Conservation (phyloP, 2,888 invertebrate genomes). For the Eulithis prunata region DNA sequence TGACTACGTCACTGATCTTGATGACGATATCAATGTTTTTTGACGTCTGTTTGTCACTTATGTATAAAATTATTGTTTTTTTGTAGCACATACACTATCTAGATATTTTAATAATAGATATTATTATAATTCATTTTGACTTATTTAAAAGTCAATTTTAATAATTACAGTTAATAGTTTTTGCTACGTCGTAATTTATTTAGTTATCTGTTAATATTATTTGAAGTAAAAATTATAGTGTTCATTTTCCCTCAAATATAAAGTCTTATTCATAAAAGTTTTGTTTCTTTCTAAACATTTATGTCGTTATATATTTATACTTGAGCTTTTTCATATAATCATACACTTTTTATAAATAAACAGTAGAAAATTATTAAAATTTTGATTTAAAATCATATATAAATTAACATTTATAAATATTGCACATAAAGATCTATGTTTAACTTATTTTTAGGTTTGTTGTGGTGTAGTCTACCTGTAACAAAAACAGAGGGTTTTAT, state of each 20-base stretch:
- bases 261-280: not conserved
- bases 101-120: not conserved
- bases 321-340: conserved; percentile 23
- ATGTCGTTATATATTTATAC: conserved; percentile 20
- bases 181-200: too few relatives aligned
- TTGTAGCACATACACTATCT: not conserved
- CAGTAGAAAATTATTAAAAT: conserved; percentile 12
- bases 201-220: conserved; percentile 3
- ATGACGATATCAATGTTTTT: conserved; percentile 10
- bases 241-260: conserved; percentile 13
- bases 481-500: conserved; percentile 30
- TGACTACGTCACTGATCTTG: conserved; percentile 1
- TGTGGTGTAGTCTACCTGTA: conserved; percentile 25
- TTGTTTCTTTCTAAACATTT: not conserved
- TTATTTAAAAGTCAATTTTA: too few relatives aligned
- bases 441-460: not conserved
- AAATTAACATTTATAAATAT: conserved; percentile 20
- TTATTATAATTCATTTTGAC: not conserved
- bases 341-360: conserved; percentile 26
- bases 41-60: not conserved
- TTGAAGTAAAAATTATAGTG: conserved; percentile 12
- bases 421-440: conserved; percentile 20
- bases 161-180: not conserved
- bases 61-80: conserved; percentile 5
- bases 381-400: conserved; percentile 40